These are phyloP conservation scores for Eulemur macaco DNA, from an alignment of 2,113 vertebrate genomes.

Conservation along the genomic window DNA sequence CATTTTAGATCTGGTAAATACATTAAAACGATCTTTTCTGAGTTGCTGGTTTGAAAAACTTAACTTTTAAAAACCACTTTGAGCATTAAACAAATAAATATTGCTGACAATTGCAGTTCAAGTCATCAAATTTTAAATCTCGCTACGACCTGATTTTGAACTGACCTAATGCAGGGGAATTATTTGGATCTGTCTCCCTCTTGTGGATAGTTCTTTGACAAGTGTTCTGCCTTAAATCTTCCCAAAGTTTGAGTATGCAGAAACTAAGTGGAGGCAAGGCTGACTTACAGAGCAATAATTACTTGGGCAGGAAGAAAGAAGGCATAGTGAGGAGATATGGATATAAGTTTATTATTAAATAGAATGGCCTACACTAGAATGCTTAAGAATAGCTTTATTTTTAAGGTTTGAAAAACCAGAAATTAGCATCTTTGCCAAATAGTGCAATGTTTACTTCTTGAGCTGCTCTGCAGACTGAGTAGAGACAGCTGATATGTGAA, in stretches of 20 bases:
- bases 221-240: slow-evolving; percentile 1
- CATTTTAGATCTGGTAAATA: not conserved
- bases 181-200: slow-evolving; percentile 89
- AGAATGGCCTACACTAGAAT: not conserved
- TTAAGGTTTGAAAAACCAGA: not conserved
- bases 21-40: slow-evolving; percentile 40
- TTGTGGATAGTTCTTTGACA: slow-evolving; percentile 82
- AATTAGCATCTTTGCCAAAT: not conserved
- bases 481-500: not conserved
- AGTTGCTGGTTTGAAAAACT: slow-evolving; percentile 8
- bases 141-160: slow-evolving; percentile 69
- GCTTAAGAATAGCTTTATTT: not conserved
- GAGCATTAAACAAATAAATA: slow-evolving; percentile 58
- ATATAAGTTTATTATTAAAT: not conserved
- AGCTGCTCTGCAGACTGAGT: not conserved
- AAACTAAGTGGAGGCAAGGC: not conserved
- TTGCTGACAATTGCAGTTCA: slow-evolving; percentile 62
- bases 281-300: not conserved
- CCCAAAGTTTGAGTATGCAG: not conserved
- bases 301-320: not conserved
- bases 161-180: slow-evolving; percentile 72
- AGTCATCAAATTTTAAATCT: slow-evolving; percentile 59
- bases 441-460: not conserved
- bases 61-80: slow-evolving; percentile 22
- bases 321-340: not conserved